These are phyloP conservation scores for Botia kubotai DNA, from an alignment of 2,797 vertebrate genomes.

Conservation along the genomic window DNA sequence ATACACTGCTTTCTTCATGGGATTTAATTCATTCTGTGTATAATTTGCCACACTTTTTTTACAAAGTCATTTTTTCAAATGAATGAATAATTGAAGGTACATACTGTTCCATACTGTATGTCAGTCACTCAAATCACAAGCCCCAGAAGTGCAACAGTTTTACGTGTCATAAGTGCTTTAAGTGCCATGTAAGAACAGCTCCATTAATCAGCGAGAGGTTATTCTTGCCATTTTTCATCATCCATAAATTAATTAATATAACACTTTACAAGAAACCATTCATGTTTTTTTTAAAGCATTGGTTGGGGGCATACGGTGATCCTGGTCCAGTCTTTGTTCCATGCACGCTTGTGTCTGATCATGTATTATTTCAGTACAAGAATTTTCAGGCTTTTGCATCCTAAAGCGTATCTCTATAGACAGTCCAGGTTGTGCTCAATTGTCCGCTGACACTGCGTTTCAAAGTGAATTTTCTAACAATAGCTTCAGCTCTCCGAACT, in stretches of 20 bases:
- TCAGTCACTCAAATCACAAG: conserved; percentile 24
- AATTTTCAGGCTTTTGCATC: conserved; percentile 21
- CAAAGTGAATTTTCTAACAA: conserved; percentile 65
- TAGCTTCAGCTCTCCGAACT: conserved; percentile 38
- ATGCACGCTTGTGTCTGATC: not conserved
- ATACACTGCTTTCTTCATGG: no score
- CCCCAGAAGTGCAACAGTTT: conserved; percentile 21
- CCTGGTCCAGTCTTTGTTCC: not conserved
- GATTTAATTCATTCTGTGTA: no score
- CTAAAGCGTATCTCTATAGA: conserved; percentile 31
- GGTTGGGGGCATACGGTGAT: not conserved
- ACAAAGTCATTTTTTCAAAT: not conserved
- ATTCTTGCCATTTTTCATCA: conserved; percentile 32
- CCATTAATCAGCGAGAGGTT: conserved; percentile 45
- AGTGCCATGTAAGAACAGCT: conserved; percentile 23
- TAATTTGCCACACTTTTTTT: not conserved
- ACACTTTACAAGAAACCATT: conserved; percentile 19
- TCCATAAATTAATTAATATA: conserved; percentile 39
- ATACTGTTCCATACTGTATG: not conserved
- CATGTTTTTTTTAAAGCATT: not conserved
- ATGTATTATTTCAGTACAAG: not conserved
- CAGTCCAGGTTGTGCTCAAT: conserved; percentile 44
- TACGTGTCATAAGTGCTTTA: conserved; percentile 5
- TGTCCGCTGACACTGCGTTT: conserved; percentile 56
- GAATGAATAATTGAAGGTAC: not conserved